phyloP scores from a whole-genome alignment of 2,888 invertebrate species.

The Lithosia quadra region DNA sequence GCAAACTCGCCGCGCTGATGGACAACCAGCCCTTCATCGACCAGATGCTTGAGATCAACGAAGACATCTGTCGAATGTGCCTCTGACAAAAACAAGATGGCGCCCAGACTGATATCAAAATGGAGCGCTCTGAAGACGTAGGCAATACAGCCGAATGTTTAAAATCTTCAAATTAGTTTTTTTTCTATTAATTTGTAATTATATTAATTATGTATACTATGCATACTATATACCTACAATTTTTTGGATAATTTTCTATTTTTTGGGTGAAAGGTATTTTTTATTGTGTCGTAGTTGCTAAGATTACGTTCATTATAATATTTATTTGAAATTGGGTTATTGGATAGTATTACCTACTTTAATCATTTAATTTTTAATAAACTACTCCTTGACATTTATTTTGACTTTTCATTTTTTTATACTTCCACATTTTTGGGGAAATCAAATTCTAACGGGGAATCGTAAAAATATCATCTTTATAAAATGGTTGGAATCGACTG shows the following conservation, averaged over 20 bases:
- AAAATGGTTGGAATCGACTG: too few species aligned
- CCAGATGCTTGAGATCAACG: constrained; percentile 93
- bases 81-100: constrained; percentile 78
- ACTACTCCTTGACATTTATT: constrained; percentile 28
- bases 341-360: constrained; percentile 38
- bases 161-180: constrained; percentile 33
- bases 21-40: constrained; percentile 91
- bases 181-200: constrained; percentile 52
- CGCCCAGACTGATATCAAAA: constrained; percentile 54
- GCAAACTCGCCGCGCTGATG: constrained; percentile 89
- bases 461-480: too few species aligned
- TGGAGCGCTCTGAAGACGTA: constrained; percentile 53
- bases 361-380: constrained; percentile 40
- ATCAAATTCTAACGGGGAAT: too few species aligned
- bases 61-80: constrained; percentile 92
- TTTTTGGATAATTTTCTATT: constrained; percentile 42
- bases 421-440: neutral
- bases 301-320: constrained; percentile 34
- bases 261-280: constrained; percentile 42
- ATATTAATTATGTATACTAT: constrained; percentile 31
- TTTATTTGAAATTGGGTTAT: constrained; percentile 47
- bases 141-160: constrained; percentile 34
- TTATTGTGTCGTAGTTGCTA: constrained; percentile 45
- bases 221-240: constrained; percentile 28
- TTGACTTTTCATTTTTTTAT: constrained; percentile 1